Evolutionary conservation across 2,797 vertebrate species (phyloP).

Genomic region (Hemitrygon akajei): DNA sequence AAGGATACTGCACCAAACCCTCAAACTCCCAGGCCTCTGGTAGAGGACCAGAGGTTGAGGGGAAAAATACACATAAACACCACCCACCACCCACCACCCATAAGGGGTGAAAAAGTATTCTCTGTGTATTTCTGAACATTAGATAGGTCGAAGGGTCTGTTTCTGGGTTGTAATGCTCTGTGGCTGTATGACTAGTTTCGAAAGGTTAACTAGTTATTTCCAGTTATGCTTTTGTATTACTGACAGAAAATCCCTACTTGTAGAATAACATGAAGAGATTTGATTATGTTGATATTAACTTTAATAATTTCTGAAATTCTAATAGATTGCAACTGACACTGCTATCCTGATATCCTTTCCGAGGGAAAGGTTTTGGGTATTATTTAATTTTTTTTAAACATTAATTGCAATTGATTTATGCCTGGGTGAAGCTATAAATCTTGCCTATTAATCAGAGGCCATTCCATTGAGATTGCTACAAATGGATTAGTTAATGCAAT

Average conservation of each 20-base stretch:
- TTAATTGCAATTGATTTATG: constrained; percentile 25
- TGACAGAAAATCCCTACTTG: no score
- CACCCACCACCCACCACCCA: no score
- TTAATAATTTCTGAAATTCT: background rate
- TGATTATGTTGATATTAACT: background rate
- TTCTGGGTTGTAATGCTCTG: no score
- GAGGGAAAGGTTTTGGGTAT: background rate
- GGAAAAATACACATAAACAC: no score
- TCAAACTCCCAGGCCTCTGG: no score
- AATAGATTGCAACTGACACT: background rate
- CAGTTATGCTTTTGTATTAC: background rate
- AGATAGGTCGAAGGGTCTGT: no score
- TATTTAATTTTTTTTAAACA: background rate
- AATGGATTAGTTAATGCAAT: constrained; percentile 21
- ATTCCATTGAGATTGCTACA: background rate
- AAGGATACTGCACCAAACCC: no score
- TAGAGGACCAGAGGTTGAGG: no score
- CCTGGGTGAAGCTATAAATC: constrained; percentile 3
- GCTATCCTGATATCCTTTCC: background rate
- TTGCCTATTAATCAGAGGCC: constrained; percentile 6
- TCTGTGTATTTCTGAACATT: background rate
- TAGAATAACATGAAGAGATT: background rate
- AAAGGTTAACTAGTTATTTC: background rate
- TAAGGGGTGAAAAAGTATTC: no score
- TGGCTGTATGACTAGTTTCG: no score